These are phyloP conservation scores for Cotesia chilonis DNA, from an alignment of 1,140 invertebrate species.

Conservation along the genomic window DNA sequence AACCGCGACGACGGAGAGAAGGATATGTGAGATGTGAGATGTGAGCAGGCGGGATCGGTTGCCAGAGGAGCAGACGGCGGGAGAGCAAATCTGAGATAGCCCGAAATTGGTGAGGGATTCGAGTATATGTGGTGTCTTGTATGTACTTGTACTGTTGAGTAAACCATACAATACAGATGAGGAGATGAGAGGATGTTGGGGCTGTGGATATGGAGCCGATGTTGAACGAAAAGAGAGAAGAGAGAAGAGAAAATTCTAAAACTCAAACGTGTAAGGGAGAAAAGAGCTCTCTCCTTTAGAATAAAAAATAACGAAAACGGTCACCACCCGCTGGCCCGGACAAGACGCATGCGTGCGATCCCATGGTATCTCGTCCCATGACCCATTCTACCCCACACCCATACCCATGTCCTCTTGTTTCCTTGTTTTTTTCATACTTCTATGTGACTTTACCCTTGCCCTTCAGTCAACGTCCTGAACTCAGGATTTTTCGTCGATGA, in stretches of 20 bases:
- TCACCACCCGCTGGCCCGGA: constrained; percentile 59
- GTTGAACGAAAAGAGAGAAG: not conserved
- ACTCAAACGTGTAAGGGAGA: constrained; percentile 33
- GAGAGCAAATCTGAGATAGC: constrained; percentile 22
- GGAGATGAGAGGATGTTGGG: not conserved
- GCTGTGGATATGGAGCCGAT: not conserved
- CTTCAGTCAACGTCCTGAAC: constrained; percentile 1
- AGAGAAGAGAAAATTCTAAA: constrained; percentile 43
- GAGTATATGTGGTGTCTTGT: not conserved
- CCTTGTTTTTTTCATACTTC: constrained; percentile 9
- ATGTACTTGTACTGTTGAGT: not conserved
- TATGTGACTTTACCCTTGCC: constrained; percentile 7
- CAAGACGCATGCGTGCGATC: constrained; percentile 58
- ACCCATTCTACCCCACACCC: constrained; percentile 34
- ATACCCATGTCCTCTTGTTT: constrained; percentile 29
- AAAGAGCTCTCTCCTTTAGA: constrained; percentile 25
- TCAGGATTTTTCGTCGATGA: constrained; percentile 26
- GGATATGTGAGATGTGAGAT: too few species aligned
- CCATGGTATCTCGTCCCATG: constrained; percentile 49
- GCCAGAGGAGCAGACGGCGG: constrained; percentile 23
- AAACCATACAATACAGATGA: not conserved
- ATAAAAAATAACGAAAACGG: constrained; percentile 43
- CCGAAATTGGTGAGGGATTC: constrained; percentile 28
- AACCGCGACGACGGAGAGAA: constrained; percentile 37
- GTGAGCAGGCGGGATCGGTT: constrained; percentile 31